Evolutionary conservation across 2,888 invertebrate genomes (phyloP), one percentile per base, ranked within the genome.

Genomic region (Callosobruchus maculatus): DNA sequence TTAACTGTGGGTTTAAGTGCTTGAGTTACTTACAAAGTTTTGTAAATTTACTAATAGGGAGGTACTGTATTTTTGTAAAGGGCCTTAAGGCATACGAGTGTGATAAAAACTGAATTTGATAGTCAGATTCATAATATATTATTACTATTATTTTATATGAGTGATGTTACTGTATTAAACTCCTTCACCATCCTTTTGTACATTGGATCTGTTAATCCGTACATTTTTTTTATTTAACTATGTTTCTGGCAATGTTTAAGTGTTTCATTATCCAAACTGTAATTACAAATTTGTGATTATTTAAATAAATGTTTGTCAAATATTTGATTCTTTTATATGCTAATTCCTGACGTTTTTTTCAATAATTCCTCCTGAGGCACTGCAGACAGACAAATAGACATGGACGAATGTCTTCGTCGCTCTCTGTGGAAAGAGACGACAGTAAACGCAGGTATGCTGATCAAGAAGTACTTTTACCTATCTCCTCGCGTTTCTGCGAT

Each of bases 11-110:
- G 79, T 81, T n/a, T 74, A 76, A 76, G 79, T 77, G 77, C 76
- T 82, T 80, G 78, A 80, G 78, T 82, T 81, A 78, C 76, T 78
- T 77, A 77, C 74, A 72, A 71, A 76, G 77, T 77, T 75, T 78
- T 76, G 80, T 79, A 80, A 82, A 75, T 80, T 78, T 80, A 78
- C 76, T 76, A 77, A 77, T 76, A 79, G 77, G 79, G 77, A 85
- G 84, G 85, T 84, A 86, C 84, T 85, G 86, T 87, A 87, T 86
- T 86, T 87, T 86, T 87, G 86, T 86, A 86, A 86, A 85, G 85
- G 84, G 85, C 85, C 85, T 78, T 77, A 78, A 79, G 83, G 84
- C 83, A 80, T 83, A 82, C 82, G 84, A 85, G 84, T 84, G 87
- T 86, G 87, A 87, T 87, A 87, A 5, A 84, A 84, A 82, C 84